These are phyloP conservation scores for Macaca nemestrina DNA, from an alignment of 2,113 vertebrate species.

Conservation along the genomic window DNA sequence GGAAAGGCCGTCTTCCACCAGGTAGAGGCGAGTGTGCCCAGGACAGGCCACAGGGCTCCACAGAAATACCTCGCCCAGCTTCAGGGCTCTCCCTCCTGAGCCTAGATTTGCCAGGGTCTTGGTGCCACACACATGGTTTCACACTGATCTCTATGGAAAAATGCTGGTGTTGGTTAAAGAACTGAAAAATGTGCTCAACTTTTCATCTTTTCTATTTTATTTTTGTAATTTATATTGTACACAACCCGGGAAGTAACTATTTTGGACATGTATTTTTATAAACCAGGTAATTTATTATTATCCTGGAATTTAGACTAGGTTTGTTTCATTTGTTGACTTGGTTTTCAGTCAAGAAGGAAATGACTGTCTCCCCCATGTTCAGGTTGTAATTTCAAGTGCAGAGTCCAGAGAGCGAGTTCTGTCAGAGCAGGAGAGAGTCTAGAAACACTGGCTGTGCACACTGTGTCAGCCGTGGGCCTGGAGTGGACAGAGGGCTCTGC, in stretches of 20 bases:
- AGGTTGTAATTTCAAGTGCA: conserved; percentile 11
- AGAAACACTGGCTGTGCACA: not conserved
- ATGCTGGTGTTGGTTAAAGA: conserved; percentile 27
- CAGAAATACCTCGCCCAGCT: not conserved
- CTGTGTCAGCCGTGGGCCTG: not conserved
- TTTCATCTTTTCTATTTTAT: conserved; percentile 74
- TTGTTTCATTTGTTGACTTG: not conserved
- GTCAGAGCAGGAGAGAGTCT: not conserved
- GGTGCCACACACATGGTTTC: not conserved
- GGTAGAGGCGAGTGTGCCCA: not conserved
- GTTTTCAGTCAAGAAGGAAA: conserved; percentile 44
- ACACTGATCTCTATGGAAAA: not conserved
- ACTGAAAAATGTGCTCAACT: conserved; percentile 53
- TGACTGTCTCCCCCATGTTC: not conserved
- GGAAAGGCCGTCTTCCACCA: not conserved
- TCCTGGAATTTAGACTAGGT: conserved; percentile 63
- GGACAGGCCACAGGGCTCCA: not conserved
- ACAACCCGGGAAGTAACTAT: conserved; percentile 73
- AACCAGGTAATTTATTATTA: conserved; percentile 54
- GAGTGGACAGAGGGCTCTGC: not conserved
- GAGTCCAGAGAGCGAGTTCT: conserved; percentile 43
- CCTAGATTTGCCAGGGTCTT: not conserved
- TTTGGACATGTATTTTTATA: conserved; percentile 75
- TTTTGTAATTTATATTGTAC: conserved; percentile 74
- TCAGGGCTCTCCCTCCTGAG: not conserved